A percentile compares a stretch with the other conserved stretches of the same genome.
Conservation (phyloP, 2,797 vertebrate species). For the Loriculus beryllinus region DNA sequence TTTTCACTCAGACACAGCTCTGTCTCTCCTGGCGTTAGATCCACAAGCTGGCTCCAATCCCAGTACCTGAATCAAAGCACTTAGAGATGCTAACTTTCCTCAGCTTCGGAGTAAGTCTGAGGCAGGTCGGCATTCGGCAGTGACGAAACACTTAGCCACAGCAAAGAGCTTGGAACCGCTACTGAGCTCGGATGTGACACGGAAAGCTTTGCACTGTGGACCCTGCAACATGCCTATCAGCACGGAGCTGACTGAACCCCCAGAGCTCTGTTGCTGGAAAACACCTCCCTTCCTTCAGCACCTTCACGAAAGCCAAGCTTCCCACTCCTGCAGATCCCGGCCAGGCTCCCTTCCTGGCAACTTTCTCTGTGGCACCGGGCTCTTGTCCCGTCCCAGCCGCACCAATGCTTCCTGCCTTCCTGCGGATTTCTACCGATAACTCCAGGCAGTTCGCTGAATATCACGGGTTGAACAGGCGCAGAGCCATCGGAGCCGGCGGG, state of each 20-base stretch:
- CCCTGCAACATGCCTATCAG: not conserved
- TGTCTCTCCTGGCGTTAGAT: not conserved
- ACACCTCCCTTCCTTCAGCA: not conserved
- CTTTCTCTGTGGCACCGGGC: not conserved
- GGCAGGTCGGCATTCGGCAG: not conserved
- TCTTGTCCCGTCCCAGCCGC: not conserved
- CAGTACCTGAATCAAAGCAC: not conserved
- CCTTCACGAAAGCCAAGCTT: not conserved
- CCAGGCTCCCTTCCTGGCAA: not conserved
- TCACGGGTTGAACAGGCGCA: accelerated
- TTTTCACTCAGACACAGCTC: not conserved
- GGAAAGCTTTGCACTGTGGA: not conserved
- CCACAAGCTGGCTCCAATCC: not conserved
- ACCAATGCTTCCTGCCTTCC: accelerated
- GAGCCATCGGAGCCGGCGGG: not conserved
- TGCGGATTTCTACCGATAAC: accelerated
- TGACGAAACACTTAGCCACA: accelerated
- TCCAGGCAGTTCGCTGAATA: accelerated
- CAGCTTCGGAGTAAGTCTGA: not conserved
- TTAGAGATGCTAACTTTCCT: not conserved
- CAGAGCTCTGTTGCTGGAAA: not conserved
- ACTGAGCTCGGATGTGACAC: accelerated
- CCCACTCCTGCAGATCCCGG: not conserved
- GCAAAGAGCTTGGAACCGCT: accelerated
- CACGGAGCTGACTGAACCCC: not conserved